Evolutionary conservation across 1,140 invertebrate genomes (phyloP).

Genomic region (Aphis gossypii): DNA sequence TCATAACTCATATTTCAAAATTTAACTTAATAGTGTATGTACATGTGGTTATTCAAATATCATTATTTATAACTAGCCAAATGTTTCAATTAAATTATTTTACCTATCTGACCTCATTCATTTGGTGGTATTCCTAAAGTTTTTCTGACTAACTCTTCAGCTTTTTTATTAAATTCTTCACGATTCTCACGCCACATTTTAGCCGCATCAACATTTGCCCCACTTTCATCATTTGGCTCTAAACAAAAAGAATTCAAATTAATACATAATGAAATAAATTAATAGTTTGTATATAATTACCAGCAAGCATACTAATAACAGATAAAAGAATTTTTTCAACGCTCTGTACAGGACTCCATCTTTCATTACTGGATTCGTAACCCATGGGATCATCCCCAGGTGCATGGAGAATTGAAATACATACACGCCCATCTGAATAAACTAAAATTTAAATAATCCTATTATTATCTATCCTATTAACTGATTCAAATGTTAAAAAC

Average conservation of each 20-base stretch:
- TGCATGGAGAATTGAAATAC: slow-evolving; percentile 99
- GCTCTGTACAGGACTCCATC: slow-evolving; percentile 98
- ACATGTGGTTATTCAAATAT: background rate
- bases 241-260: slow-evolving; percentile 33
- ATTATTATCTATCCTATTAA: background rate
- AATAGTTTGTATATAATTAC: slow-evolving; percentile 64
- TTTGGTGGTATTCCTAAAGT: slow-evolving; percentile 72
- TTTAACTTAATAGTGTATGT: slow-evolving; percentile 28
- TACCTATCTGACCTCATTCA: background rate
- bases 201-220: slow-evolving; percentile 98
- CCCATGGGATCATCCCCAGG: slow-evolving; percentile 99
- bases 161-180: slow-evolving; percentile 92
- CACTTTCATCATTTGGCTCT: slow-evolving; percentile 99
- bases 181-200: slow-evolving; percentile 99
- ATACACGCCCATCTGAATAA: slow-evolving; percentile 95
- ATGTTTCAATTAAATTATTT: background rate
- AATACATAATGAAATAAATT: background rate
- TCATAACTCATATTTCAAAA: background rate
- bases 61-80: background rate
- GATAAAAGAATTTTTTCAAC: slow-evolving; percentile 99
- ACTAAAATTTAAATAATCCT: slow-evolving; percentile 67
- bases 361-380: slow-evolving; percentile 96
- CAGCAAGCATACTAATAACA: slow-evolving; percentile 97
- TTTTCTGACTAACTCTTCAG: slow-evolving; percentile 89
- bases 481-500: background rate